Evolutionary conservation across 2,113 vertebrate genomes (phyloP).

Genomic region (Crotalus horridus): DNA sequence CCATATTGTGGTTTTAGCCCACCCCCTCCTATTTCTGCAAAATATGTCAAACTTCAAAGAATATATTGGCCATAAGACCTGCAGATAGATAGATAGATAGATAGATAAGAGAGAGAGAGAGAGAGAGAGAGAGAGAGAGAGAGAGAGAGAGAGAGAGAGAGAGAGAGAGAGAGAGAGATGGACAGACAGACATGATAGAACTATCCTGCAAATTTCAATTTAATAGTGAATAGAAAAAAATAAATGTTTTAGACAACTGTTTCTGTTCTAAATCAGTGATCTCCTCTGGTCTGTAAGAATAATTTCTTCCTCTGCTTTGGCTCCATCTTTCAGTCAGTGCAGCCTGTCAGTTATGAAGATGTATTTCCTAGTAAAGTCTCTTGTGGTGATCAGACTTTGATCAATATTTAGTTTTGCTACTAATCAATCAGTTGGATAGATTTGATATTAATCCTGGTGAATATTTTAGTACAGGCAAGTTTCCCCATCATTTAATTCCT

Average conservation of each 20-base stretch:
- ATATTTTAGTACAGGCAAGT: not conserved
- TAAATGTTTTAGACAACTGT: conserved; percentile 44
- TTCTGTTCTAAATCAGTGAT: conserved; percentile 15
- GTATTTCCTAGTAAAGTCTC: not conserved
- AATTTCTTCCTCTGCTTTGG: conserved; percentile 10
- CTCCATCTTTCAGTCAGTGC: conserved; percentile 36
- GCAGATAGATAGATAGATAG: conserved; percentile 39
- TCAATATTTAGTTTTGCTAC: conserved; percentile 17
- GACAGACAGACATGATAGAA: too few relatives aligned
- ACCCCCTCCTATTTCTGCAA: conserved; percentile 52
- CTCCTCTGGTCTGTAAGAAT: conserved; percentile 27
- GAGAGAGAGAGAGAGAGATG: too few relatives aligned
- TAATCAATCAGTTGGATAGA: not conserved
- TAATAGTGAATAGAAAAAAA: conserved; percentile 57
- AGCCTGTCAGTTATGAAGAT: conserved; percentile 29
- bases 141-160: too few relatives aligned
- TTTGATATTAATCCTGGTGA: not conserved
- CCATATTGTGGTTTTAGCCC: conserved; percentile 39
- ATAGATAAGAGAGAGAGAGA: too few relatives aligned
- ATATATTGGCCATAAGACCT: conserved; percentile 55
- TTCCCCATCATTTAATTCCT: not conserved
- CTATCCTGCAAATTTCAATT: conserved; percentile 56
- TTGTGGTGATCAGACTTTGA: conserved; percentile 23
- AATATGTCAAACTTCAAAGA: conserved; percentile 61
- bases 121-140: too few relatives aligned